Percentiles rank a stretch among this genome's conserved stretches.
phyloP scores from a whole-genome alignment of 2,113 vertebrate species.

The Cynoglossus semilaevis region DNA sequence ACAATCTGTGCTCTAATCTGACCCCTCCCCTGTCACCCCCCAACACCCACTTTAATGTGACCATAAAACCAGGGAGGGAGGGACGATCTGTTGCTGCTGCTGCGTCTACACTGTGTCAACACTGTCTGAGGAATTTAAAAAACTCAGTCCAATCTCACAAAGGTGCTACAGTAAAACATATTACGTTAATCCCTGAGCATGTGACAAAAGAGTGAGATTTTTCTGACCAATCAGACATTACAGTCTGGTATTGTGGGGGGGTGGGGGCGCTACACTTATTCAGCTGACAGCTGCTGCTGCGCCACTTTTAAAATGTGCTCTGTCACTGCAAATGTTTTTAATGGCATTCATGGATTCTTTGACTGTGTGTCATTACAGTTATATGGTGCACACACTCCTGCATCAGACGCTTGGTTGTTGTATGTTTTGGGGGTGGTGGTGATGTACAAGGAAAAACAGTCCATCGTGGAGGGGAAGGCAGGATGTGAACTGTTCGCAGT shows the following conservation, averaged over 20 bases:
- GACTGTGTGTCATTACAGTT: conserved; percentile 27
- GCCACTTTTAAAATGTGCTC: conserved; percentile 35
- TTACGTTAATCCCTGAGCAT: conserved; percentile 21
- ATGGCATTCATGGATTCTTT: conserved; percentile 45
- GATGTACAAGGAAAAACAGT: too few relatives aligned
- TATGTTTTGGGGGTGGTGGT: background rate
- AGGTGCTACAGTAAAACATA: conserved; percentile 16
- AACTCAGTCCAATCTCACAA: conserved; percentile 1
- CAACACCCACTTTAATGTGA: conserved; percentile 33
- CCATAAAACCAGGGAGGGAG: conserved; percentile 22
- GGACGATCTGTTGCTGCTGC: conserved; percentile 4
- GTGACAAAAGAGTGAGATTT: conserved; percentile 20
- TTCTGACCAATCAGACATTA: background rate
- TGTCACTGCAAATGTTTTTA: conserved; percentile 49
- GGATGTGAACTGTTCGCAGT: background rate
- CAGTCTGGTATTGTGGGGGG: background rate
- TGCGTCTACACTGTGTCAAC: conserved; percentile 40
- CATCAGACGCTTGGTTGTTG: too few relatives aligned
- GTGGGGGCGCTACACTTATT: conserved; percentile 14
- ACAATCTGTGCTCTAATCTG: conserved; percentile 12
- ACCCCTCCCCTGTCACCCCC: background rate
- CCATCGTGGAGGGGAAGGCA: background rate
- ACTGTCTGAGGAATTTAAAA: conserved; percentile 21
- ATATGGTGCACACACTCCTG: conserved; percentile 20
- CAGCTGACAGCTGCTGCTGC: conserved; percentile 39